phyloP scores from a whole-genome alignment of 2,113 vertebrate genomes.

The Ameiurus melas region DNA sequence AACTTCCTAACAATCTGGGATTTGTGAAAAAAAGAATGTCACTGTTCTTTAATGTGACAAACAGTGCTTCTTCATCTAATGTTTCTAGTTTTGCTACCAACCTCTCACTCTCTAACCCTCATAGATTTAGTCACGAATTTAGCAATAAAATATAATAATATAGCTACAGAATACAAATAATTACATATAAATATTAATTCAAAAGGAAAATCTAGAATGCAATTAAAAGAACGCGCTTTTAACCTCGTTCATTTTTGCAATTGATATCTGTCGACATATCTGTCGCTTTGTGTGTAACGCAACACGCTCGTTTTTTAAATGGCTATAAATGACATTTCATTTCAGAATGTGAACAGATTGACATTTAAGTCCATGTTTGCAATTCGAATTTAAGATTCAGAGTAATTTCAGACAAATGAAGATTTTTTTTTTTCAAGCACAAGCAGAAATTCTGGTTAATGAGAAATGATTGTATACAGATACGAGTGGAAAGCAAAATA shows the following conservation, averaged over 20 bases:
- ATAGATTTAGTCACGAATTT: background rate
- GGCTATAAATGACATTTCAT: background rate
- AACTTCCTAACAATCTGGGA: too few species aligned
- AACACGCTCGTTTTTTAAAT: background rate
- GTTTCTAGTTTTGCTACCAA: background rate
- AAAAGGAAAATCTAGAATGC: background rate
- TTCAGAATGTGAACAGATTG: background rate
- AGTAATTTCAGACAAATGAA: background rate
- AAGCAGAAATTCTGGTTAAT: constrained; percentile 3
- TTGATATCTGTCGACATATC: background rate
- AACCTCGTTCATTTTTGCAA: background rate
- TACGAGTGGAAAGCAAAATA: background rate
- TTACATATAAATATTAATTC: background rate
- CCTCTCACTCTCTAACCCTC: background rate
- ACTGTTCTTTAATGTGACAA: too few species aligned
- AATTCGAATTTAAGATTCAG: background rate
- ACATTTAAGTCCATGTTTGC: background rate
- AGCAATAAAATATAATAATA: background rate
- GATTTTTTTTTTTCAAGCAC: background rate
- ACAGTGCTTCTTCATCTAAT: too few species aligned
- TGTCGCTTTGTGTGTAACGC: background rate
- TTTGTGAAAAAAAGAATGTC: too few species aligned
- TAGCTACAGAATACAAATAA: too few species aligned
- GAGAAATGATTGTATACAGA: background rate
- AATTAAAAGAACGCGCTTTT: background rate